These are phyloP conservation scores for Meloe dianella DNA, from an alignment of 2,888 invertebrate species.

Conservation along the genomic window DNA sequence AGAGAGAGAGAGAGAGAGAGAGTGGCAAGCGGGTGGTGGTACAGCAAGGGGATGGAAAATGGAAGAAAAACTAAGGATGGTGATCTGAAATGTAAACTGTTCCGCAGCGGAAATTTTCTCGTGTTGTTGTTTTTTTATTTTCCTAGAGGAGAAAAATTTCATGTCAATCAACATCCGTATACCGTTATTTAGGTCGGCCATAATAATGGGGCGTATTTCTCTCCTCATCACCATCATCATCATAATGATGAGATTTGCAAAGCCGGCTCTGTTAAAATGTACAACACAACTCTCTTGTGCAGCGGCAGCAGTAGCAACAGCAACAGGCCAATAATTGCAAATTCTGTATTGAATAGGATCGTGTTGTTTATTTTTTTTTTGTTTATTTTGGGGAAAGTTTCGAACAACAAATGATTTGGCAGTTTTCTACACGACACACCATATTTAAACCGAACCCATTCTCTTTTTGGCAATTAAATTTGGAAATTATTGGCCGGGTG, in stretches of 20 bases:
- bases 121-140: background rate
- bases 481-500: slow-evolving; percentile 48
- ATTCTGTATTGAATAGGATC: background rate
- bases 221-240: slow-evolving; percentile 44
- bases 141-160: slow-evolving; percentile 35
- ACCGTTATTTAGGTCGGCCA: slow-evolving; percentile 37
- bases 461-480: slow-evolving; percentile 42
- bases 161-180: slow-evolving; percentile 47
- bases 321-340: slow-evolving; percentile 4
- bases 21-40: slow-evolving; percentile 39
- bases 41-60: slow-evolving; percentile 46
- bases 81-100: slow-evolving; percentile 53
- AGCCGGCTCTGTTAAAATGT: background rate
- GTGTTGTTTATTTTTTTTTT: too few relatives aligned
- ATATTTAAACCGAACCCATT: background rate
- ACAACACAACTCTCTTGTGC: slow-evolving; percentile 7
- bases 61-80: slow-evolving; percentile 37
- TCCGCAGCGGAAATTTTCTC: slow-evolving; percentile 53
- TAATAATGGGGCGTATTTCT: slow-evolving; percentile 6
- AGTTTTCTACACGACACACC: slow-evolving; percentile 35
- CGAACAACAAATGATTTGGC: slow-evolving; percentile 34
- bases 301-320: too few relatives aligned
- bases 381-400: slow-evolving; percentile 29
- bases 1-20: slow-evolving; percentile 23
- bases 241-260: slow-evolving; percentile 42